Conservation (phyloP, 2,797 vertebrate species). For the Coccyzus lansbergi region DNA sequence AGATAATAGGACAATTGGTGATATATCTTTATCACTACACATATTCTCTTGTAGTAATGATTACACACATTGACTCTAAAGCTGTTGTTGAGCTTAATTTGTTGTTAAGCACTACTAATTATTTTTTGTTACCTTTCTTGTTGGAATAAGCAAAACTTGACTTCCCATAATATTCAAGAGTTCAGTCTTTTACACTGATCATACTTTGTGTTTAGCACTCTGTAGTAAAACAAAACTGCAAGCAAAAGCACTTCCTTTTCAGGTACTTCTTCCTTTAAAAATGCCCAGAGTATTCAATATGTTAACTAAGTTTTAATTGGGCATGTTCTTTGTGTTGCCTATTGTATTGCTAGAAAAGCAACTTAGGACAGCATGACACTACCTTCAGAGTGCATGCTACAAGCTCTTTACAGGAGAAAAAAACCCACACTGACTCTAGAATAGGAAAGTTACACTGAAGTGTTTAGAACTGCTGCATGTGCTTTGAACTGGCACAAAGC, state of each 20-base stretch:
- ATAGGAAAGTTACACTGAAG: background rate
- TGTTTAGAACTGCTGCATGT: background rate
- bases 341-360: background rate
- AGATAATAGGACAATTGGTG: too few relatives aligned
- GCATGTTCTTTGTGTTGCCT: background rate
- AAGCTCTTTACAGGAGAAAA: background rate
- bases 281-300: background rate
- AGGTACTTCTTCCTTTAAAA: background rate
- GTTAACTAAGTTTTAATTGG: conserved; percentile 11
- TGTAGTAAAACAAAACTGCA: background rate
- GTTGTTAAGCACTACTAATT: too few relatives aligned
- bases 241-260: background rate
- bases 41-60: too few relatives aligned
- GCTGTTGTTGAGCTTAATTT: too few relatives aligned
- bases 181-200: too few relatives aligned
- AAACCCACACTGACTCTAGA: background rate
- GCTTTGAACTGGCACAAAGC: background rate
- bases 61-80: too few relatives aligned
- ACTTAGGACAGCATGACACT: background rate
- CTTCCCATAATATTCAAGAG: too few relatives aligned
- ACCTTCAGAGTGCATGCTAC: background rate
- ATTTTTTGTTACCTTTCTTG: too few relatives aligned
- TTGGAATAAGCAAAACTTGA: too few relatives aligned
- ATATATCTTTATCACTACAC: too few relatives aligned
- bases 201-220: too few relatives aligned